Percentiles rank a stretch among this genome's conserved stretches.
These are phyloP conservation scores for Morpho deidamia DNA, from an alignment of 2,888 invertebrate species.

Conservation along the genomic window DNA sequence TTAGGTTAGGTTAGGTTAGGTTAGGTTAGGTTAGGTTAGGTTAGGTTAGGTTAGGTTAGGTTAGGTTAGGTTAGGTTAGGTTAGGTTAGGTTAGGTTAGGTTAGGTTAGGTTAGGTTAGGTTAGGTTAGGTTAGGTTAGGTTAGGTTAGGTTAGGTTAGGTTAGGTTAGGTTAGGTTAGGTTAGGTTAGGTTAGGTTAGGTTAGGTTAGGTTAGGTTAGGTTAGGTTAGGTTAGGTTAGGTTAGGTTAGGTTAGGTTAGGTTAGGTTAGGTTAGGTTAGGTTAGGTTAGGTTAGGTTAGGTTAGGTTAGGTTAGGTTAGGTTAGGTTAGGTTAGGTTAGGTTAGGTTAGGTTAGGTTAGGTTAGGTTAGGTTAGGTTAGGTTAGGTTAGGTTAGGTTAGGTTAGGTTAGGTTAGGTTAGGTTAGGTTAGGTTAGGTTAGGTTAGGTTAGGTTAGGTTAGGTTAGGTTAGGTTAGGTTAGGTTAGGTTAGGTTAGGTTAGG, in stretches of 20 bases:
- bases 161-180: constrained; percentile 23
- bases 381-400: constrained; percentile 22
- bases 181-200: constrained; percentile 12
- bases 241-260: constrained; percentile 20
- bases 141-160: constrained; percentile 25
- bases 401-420: constrained; percentile 23
- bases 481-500: background rate
- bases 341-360: constrained; percentile 26
- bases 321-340: constrained; percentile 26
- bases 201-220: constrained; percentile 18
- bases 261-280: constrained; percentile 21
- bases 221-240: constrained; percentile 21
- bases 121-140: constrained; percentile 23
- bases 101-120: constrained; percentile 18
- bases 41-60: constrained; percentile 26
- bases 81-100: constrained; percentile 21
- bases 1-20: background rate
- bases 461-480: constrained; percentile 15
- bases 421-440: constrained; percentile 22
- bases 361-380: constrained; percentile 23
- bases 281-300: constrained; percentile 27
- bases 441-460: constrained; percentile 20
- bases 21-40: constrained; percentile 9
- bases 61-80: constrained; percentile 12
- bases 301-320: constrained; percentile 3